Conservation (phyloP, 30 jellyfish, hydroid and myxozoan genomes). For the Aurelia sp. region DNA sequence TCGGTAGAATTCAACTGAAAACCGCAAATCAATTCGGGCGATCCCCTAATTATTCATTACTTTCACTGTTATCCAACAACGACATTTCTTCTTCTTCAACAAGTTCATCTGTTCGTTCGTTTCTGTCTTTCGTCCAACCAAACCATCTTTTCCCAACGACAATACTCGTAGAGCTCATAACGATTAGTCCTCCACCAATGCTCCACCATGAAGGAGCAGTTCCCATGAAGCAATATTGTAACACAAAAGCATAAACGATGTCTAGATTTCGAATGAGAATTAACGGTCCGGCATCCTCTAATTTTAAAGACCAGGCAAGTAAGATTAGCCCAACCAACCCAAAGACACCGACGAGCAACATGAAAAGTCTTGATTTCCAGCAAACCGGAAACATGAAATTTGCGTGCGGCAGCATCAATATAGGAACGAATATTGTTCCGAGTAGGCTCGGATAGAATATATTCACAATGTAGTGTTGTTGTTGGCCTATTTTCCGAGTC, state of each 20-base stretch:
- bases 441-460: constrained; percentile 79
- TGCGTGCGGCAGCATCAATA: constrained; percentile 51
- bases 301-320: constrained; percentile 64
- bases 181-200: constrained; percentile 62
- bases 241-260: constrained; percentile 76
- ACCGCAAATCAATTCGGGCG: background rate
- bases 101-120: background rate
- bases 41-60: background rate
- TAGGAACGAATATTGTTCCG: constrained; percentile 64
- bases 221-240: constrained; percentile 53
- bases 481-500: constrained; percentile 59
- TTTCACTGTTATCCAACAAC: background rate
- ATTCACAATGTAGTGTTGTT: constrained; percentile 34
- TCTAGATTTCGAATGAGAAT: constrained; percentile 78
- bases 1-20: too few species aligned
- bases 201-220: constrained; percentile 69
- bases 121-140: constrained; percentile 2
- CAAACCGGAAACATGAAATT: constrained; percentile 57
- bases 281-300: constrained; percentile 87
- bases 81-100: constrained; percentile 25
- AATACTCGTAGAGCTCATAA: constrained; percentile 41
- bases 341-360: constrained; percentile 62
- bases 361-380: constrained; percentile 38
- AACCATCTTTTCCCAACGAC: constrained; percentile 62
- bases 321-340: constrained; percentile 54